A percentile compares a stretch with the other conserved stretches of the same genome.
These are phyloP conservation scores for Conus betulinus DNA, from an alignment of 1,140 invertebrate genomes.

Conservation along the genomic window DNA sequence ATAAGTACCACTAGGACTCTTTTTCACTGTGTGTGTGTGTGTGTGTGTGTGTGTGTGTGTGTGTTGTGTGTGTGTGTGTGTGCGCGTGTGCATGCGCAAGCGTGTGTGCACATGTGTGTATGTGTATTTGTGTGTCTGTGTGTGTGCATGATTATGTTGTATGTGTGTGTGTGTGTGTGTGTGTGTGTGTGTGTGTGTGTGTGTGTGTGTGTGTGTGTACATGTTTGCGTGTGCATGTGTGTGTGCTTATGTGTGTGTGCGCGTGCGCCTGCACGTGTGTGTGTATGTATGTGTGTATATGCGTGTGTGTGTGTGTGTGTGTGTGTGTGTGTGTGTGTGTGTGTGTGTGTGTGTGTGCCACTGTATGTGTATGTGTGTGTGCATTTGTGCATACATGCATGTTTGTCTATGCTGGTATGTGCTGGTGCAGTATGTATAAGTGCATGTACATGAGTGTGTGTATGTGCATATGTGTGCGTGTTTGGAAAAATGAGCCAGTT, in stretches of 20 bases:
- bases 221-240: background rate
- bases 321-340: too few species aligned
- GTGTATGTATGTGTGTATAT: background rate
- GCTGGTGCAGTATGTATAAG: too few species aligned
- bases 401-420: too few species aligned
- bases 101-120: background rate
- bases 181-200: constrained; percentile 9
- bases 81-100: background rate
- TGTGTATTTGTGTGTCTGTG: background rate
- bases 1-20: too few species aligned
- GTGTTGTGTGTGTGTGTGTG: background rate
- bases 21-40: too few species aligned
- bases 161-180: background rate
- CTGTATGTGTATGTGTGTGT: background rate
- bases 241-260: background rate
- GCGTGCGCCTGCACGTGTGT: background rate
- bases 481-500: too few species aligned
- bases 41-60: background rate
- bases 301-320: background rate
- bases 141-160: background rate
- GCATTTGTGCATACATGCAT: too few species aligned
- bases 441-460: too few species aligned
- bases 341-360: too few species aligned
- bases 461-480: too few species aligned
- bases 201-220: background rate